Base-by-base conservation (phyloP, 2,888 invertebrate genomes). In the Eilema caniola region DNA sequence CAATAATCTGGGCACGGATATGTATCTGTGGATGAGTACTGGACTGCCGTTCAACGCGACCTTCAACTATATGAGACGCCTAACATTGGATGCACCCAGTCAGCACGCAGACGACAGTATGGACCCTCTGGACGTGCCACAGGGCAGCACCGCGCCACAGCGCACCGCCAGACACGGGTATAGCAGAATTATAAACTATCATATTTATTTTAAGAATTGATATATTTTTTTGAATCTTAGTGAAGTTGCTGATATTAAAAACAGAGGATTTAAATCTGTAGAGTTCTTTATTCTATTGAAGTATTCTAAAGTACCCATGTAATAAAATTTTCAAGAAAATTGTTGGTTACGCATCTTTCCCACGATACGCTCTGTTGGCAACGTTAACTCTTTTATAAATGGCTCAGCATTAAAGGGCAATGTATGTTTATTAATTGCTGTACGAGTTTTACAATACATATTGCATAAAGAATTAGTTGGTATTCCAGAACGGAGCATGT, bases 11-110 rank as follows among this genome's bases (percentile, higher is more conserved):
- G 98, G 98, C 53, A 98, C 98, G 23, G 97, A 98, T 86, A 98
- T 98, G 97, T 97, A 97, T 91, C 94, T 98, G 72, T 98, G 98
- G 98, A 98, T 98, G 98, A 98, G 98, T 89, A 98, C 98, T 53
- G 98, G 98, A 20, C 92, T 98, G 73, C 98, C 98, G 53, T 98
- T 98, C 94, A 98, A 98, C 91, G 97, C 97, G 31, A 98, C 98
- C n/a, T 98, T 98, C 91, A 97, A 97, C 92, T 97, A 97, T 90
- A 97, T 98, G 96, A 85, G 95, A 77, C 88, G 95, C 47, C 95
- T 97, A 85, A 89, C 92, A 64, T 91, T 96, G 72, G 96, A 95
- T 75, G 93, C 95, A 72, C 95, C 96, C 25, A 95, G 95, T 86
- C 96, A 96, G 74, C 95, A 93, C 74, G 87, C 95, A 25, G 96